A percentile compares a stretch with the other conserved stretches of the same genome.
phyloP scores from a whole-genome alignment of 2,113 vertebrate species.

The Enhydra lutris region DNA sequence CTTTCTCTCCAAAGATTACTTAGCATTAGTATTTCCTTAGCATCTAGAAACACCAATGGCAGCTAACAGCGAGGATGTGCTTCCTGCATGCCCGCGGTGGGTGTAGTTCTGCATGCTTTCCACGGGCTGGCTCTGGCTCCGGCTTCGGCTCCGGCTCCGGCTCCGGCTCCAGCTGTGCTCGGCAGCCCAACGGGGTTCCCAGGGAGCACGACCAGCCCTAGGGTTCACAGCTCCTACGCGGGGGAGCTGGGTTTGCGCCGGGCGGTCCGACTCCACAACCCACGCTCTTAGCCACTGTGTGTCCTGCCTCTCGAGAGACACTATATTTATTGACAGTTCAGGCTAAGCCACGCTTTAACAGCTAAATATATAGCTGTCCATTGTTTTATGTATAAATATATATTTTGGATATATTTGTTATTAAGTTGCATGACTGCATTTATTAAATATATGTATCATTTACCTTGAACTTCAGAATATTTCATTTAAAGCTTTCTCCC shows the following conservation, averaged over 20 bases:
- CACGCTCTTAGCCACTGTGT: no score
- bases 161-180: neutral
- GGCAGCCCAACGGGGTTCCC: neutral
- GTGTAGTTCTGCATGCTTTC: neutral
- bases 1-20: neutral
- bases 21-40: fast-evolving
- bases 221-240: neutral
- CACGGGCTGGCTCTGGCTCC: neutral
- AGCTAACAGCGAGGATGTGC: neutral
- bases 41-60: fast-evolving
- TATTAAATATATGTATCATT: neutral
- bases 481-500: neutral
- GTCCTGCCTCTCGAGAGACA: neutral
- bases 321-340: no score
- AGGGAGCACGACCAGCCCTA: neutral
- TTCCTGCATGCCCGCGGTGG: fast-evolving
- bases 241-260: fast-evolving
- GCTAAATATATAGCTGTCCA: fast-evolving
- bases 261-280: no score
- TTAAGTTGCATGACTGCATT: neutral
- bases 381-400: neutral
- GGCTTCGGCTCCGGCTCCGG: no score
- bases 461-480: neutral
- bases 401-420: neutral
- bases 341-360: neutral